These are phyloP conservation scores for Diplolepis rosae DNA, from an alignment of 2,888 invertebrate genomes.

Conservation along the genomic window DNA sequence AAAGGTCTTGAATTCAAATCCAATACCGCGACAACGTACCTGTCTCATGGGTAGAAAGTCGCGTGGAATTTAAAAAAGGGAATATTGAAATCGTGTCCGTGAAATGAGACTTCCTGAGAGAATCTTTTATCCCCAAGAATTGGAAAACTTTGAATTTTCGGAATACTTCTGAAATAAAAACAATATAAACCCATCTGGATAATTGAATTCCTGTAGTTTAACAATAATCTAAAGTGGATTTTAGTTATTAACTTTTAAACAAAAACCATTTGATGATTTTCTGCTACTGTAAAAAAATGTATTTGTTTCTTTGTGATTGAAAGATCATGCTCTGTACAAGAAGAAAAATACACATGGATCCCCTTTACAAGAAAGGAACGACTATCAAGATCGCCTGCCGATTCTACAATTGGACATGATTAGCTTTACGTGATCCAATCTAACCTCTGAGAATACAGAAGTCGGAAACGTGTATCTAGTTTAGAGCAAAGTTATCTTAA, in stretches of 20 bases:
- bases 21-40: neutral
- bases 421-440: slow-evolving; percentile 21
- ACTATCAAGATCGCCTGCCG: neutral
- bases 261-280: too few relatives aligned
- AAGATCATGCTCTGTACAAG: too few relatives aligned
- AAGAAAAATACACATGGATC: neutral
- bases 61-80: neutral
- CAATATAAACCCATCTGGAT: too few relatives aligned
- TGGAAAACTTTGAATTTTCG: too few relatives aligned
- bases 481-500: neutral
- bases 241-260: too few relatives aligned
- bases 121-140: neutral
- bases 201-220: too few relatives aligned
- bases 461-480: neutral
- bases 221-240: too few relatives aligned
- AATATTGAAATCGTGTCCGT: neutral
- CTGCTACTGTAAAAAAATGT: too few relatives aligned
- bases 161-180: too few relatives aligned
- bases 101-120: neutral
- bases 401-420: neutral
- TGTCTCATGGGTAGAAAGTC: neutral
- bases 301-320: too few relatives aligned
- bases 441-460: neutral
- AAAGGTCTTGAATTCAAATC: neutral
- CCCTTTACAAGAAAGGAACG: neutral